These are phyloP conservation scores for Drosophila takahashii DNA, from an alignment of 1,140 invertebrate genomes.

Conservation along the genomic window DNA sequence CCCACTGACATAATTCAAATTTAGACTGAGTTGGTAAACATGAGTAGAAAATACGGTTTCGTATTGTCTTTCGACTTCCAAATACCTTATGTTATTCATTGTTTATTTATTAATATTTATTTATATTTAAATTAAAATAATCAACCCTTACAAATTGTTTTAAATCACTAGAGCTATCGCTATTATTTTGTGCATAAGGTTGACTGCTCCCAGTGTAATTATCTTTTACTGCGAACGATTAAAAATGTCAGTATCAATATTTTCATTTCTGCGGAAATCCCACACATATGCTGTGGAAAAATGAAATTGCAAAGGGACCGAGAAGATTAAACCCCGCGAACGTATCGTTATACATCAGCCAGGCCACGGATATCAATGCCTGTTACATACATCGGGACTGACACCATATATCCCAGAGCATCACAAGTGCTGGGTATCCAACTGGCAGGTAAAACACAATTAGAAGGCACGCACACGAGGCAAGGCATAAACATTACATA, in stretches of 20 bases:
- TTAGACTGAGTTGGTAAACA: background rate
- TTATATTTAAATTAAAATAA: too few species aligned
- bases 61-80: background rate
- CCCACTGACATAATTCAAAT: constrained; percentile 8
- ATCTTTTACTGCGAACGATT: background rate
- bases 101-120: too few species aligned
- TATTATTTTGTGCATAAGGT: background rate
- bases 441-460: constrained; percentile 50
- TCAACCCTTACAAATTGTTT: too few species aligned
- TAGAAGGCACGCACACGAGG: constrained; percentile 36
- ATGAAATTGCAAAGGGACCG: background rate
- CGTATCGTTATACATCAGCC: constrained; percentile 19
- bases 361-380: background rate
- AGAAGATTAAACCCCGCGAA: constrained; percentile 14
- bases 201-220: background rate
- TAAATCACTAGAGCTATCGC: too few species aligned
- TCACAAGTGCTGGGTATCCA: constrained; percentile 6
- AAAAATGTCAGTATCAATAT: background rate
- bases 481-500: constrained; percentile 36
- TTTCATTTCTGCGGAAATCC: background rate
- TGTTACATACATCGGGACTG: background rate
- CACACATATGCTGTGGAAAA: background rate
- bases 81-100: too few species aligned
- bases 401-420: constrained; percentile 5
- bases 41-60: background rate